Evolutionary conservation across 2,888 invertebrate genomes (phyloP).

Genomic region (Taphrorychus bicolor): DNA sequence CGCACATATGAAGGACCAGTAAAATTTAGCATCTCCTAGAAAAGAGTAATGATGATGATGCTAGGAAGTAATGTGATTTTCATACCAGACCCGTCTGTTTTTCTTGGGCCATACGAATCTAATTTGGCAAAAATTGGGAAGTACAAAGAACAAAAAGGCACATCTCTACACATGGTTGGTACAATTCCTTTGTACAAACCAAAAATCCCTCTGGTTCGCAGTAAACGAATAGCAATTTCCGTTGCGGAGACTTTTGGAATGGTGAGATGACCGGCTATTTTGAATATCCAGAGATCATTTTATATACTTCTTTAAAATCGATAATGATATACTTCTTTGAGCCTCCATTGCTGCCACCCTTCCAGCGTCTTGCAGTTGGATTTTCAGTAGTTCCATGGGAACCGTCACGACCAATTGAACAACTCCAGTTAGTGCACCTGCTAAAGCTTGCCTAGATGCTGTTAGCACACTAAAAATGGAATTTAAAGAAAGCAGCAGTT

Average conservation of each 20-base stretch:
- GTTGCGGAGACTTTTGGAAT: slow-evolving; percentile 78
- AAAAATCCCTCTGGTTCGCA: slow-evolving; percentile 83
- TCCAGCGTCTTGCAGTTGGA: slow-evolving; percentile 98
- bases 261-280: slow-evolving; percentile 64
- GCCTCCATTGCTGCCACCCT: slow-evolving; percentile 74
- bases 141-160: slow-evolving; percentile 94
- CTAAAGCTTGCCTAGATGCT: slow-evolving; percentile 84
- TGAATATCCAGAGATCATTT: no score
- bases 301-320: no score
- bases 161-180: slow-evolving; percentile 90
- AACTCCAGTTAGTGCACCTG: slow-evolving; percentile 93
- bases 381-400: slow-evolving; percentile 98
- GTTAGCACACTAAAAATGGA: slow-evolving; percentile 47
- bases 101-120: slow-evolving; percentile 82
- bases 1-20: slow-evolving; percentile 93
- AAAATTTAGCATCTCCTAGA: slow-evolving; percentile 75
- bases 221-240: slow-evolving; percentile 74
- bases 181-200: slow-evolving; percentile 94
- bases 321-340: slow-evolving; percentile 3
- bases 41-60: slow-evolving; percentile 7
- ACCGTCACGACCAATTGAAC: slow-evolving; percentile 99
- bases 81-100: slow-evolving; percentile 67
- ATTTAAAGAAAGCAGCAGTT: no score
- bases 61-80: slow-evolving; percentile 24
- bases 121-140: slow-evolving; percentile 96